These are phyloP conservation scores for Prorops nasuta DNA, from an alignment of 1,140 invertebrate species.

Conservation along the genomic window DNA sequence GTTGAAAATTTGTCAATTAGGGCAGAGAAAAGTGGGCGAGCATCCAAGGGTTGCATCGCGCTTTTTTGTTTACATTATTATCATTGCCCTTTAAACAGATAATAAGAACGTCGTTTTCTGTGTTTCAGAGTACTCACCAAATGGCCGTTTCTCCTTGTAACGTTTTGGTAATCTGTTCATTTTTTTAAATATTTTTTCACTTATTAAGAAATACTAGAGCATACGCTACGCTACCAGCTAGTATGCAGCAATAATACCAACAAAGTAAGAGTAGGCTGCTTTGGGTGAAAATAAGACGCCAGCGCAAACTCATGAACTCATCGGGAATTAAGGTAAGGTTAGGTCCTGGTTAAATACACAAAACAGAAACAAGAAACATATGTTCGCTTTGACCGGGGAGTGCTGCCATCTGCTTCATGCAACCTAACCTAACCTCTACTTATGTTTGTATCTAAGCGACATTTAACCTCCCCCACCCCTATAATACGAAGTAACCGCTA, in stretches of 20 bases:
- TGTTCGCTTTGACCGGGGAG: not conserved
- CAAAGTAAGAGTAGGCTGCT: too few relatives aligned
- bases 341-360: not conserved
- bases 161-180: slow-evolving; percentile 38
- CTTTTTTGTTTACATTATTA: too few relatives aligned
- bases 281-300: slow-evolving; percentile 28
- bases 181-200: slow-evolving; percentile 11
- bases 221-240: slow-evolving; percentile 26
- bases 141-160: slow-evolving; percentile 45
- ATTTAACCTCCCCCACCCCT: too few relatives aligned
- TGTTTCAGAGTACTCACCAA: slow-evolving; percentile 44
- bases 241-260: slow-evolving; percentile 10
- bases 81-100: too few relatives aligned
- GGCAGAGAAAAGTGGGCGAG: too few relatives aligned
- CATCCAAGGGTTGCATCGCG: too few relatives aligned
- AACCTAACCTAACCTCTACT: too few relatives aligned
- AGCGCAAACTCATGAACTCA: slow-evolving; percentile 4
- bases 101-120: too few relatives aligned
- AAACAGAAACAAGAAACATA: slow-evolving; percentile 8
- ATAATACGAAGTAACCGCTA: too few relatives aligned
- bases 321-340: slow-evolving; percentile 16
- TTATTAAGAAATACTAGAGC: slow-evolving; percentile 25
- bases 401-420: slow-evolving; percentile 17
- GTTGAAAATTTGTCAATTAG: too few relatives aligned
- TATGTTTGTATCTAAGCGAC: too few relatives aligned